These are phyloP conservation scores for Melikaiella ostensackeni DNA, from an alignment of 2,888 invertebrate species.

Conservation along the genomic window DNA sequence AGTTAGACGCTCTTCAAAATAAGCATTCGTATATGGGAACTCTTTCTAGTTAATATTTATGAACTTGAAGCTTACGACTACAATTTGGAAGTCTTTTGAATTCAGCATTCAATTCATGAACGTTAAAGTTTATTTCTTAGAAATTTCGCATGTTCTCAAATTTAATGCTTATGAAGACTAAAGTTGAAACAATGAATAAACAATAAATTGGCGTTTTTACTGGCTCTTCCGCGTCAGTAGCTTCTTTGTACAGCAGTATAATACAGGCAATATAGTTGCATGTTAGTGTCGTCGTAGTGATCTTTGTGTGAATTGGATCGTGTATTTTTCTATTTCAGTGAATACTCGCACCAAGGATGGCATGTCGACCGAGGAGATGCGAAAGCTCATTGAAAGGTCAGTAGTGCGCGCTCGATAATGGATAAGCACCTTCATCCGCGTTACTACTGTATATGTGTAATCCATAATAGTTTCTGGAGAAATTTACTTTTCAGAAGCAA, in stretches of 20 bases:
- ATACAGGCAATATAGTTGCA: slow-evolving; percentile 58
- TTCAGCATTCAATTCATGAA: too few relatives aligned
- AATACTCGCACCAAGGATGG: slow-evolving; percentile 90
- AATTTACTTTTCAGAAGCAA: not conserved
- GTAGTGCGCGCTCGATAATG: slow-evolving; percentile 75
- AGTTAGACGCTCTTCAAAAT: too few relatives aligned
- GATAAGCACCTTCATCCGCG: not conserved
- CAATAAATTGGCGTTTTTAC: slow-evolving; percentile 25
- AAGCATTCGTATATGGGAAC: too few relatives aligned
- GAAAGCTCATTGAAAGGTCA: slow-evolving; percentile 98
- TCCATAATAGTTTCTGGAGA: not conserved
- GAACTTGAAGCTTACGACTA: too few relatives aligned
- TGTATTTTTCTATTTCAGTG: slow-evolving; percentile 82
- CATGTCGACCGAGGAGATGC: slow-evolving; percentile 97
- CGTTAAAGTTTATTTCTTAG: too few relatives aligned
- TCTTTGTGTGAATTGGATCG: slow-evolving; percentile 79
- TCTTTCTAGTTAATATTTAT: too few relatives aligned
- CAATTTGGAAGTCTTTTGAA: too few relatives aligned
- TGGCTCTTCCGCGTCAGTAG: not conserved
- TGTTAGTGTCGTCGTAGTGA: slow-evolving; percentile 75
- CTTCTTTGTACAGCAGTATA: slow-evolving; percentile 4
- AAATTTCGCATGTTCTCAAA: too few relatives aligned
- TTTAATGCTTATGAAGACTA: too few relatives aligned
- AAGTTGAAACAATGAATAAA: not conserved
- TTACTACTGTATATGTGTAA: not conserved